Base-by-base conservation (phyloP, 2,113 vertebrate species). In the Melanerpes formicivorus region DNA sequence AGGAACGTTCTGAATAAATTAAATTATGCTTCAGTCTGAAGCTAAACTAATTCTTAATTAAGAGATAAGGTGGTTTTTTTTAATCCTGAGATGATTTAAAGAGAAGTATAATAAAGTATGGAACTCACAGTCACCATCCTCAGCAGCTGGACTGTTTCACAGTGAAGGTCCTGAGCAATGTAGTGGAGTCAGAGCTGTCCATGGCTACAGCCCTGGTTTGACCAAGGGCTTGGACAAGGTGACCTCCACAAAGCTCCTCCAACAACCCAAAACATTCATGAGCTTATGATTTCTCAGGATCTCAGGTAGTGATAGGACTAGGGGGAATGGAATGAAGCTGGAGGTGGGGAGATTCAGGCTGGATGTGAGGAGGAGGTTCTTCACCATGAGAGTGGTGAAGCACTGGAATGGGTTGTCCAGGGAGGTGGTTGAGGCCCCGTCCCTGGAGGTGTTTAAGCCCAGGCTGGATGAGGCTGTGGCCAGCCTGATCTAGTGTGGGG, bases 1-100 rank as follows among this genome's bases (percentile, higher is more conserved):
- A n/a, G 72, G 54, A 90, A 50, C 0, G 0, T 18, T 77, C 69
- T 90, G 93, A 93, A 94, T 95, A 94, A 92, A 94, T 96, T 89
- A 95, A 93, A 95, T 91, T 90, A 89, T 13, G n/a, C 82, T 75
- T 70, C 62, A 90, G 71, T 93, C 34, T 87, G 78, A 90, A 90
- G 88, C 10, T 18, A 87, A 95, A 91, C 91, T 78, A 76, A 75
- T 88, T 79, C 73, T 88, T 96, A 95, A 95, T 96, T 96, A 90
- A 95, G 96, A 96, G 96, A 94, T 92, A 94, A 93, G 80, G 27
- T 67, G 4, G 75, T 86, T 88, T 88, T 78, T 84, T 55, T 40
- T 40, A 85, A 92, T 88, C 76, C 87, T 85, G 82, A 62, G 70
- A 62, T 65, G 58, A 65, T 72, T 96, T 86, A 62, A 85, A 89